Base-by-base conservation (phyloP, 2,113 vertebrate species). In the Eleginops maclovinus region DNA sequence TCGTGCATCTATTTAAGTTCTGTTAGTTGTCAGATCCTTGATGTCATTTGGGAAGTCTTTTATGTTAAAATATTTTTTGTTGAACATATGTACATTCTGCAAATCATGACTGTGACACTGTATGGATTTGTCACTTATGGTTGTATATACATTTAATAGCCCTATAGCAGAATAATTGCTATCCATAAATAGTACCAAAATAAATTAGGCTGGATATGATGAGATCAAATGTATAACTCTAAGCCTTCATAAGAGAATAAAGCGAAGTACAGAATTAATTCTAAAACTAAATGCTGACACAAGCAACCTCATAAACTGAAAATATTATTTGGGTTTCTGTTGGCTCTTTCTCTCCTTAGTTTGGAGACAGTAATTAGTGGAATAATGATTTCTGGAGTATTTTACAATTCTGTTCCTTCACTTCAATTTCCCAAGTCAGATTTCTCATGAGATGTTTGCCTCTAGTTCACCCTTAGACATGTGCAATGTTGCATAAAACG, bases 331-430 rank as follows among this genome's bases (percentile, higher is more conserved):
- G 31, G 1, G 68, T 24, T 0, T 55, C 50, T 53, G 12, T 51
- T 16, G 19, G 28, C 11, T 36, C 21, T 44, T 62, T 75, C 43
- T 63, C 58, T 40, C 31, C 44, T 49, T 28, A 46, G 17, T 78
- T 60, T 54, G 26, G 59, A 61, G 41, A 61, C 75, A 40, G 75
- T 88, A 71, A 83, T 85, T 87, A 82, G 36, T 59, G n/a, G 53
- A 65, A 65, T 56, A 82, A 46, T 58, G 31, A 85, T 60, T 50
- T 22, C 64, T 64, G 21, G 21, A 72, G 62, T 44, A n/a, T n/a
- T n/a, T n/a, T n/a, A 72, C 11, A 69, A 65, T 75, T 79, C 16
- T 44, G 28, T 21, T 66, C 6, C 49, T 79, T 76, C 58, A 16
- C 54, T 71, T 56, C 24, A 51, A 62, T 72, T 84, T 73, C 51